A percentile compares a stretch with the other conserved stretches of the same genome.
Conservation (phyloP, 2,797 vertebrate species). For the Babyrousa celebensis region DNA sequence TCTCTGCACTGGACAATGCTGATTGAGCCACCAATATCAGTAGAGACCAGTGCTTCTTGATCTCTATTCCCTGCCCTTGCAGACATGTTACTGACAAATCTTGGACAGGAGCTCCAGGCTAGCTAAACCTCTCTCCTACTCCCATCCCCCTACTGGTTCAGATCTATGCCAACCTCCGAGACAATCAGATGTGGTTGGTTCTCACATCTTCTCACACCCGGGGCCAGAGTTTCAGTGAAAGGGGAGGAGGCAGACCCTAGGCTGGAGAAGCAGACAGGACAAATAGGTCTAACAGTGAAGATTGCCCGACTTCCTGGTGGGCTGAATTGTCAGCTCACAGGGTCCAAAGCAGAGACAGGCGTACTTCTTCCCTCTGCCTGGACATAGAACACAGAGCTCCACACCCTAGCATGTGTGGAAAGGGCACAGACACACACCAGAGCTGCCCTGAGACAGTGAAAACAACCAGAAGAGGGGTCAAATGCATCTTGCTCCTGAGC, state of each 20-base stretch:
- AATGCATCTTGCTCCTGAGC: neutral
- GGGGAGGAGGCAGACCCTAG: neutral
- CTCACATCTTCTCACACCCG: neutral
- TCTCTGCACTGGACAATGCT: neutral
- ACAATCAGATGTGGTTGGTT: neutral
- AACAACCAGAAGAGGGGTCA: slow-evolving; percentile 47
- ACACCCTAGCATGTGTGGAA: neutral
- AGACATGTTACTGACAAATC: neutral
- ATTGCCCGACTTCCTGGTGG: neutral
- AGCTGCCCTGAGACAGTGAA: neutral
- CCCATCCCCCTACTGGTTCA: neutral
- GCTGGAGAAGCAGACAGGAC: neutral
- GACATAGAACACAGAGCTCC: neutral
- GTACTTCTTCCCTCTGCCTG: neutral
- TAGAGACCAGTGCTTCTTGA: neutral
- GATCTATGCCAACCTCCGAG: neutral
- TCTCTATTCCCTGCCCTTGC: neutral
- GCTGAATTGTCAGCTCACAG: neutral
- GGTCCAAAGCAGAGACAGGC: neutral
- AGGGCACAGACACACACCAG: neutral
- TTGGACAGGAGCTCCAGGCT: neutral
- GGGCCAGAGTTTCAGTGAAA: neutral
- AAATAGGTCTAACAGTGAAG: neutral
- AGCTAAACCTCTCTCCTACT: neutral
- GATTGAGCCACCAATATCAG: neutral